Percentiles rank a stretch among this genome's conserved stretches.
phyloP scores from a whole-genome alignment of 2,113 vertebrate species.

The Phoenicopterus ruber region DNA sequence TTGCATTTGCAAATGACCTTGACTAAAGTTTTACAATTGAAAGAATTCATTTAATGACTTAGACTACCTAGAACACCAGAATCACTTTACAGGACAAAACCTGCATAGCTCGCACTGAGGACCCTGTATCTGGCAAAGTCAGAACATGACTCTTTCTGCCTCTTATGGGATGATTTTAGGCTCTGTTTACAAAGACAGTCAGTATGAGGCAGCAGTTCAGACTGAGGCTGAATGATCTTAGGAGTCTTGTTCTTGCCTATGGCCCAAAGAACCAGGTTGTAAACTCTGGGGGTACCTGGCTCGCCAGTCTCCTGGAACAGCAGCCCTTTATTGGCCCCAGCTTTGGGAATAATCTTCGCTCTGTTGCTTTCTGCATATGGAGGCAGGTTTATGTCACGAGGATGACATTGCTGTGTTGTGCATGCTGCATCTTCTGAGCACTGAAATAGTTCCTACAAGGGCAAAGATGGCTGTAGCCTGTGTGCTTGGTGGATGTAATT shows the following conservation, averaged over 20 bases:
- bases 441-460: neutral
- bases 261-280: neutral
- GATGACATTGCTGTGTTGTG: neutral
- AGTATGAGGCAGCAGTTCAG: neutral
- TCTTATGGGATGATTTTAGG: constrained; percentile 4
- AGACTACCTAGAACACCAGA: constrained; percentile 35
- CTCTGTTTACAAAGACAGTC: constrained; percentile 21
- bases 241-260: neutral
- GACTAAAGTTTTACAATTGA: constrained; percentile 57
- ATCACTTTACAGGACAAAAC: constrained; percentile 52
- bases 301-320: neutral
- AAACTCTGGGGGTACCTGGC: neutral
- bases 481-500: neutral
- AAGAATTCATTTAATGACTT: constrained; percentile 54
- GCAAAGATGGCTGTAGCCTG: neutral
- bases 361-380: neutral
- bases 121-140: neutral
- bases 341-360: neutral
- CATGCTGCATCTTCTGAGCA: neutral
- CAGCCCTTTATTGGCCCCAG: neutral
- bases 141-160: neutral
- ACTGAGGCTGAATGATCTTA: neutral
- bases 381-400: neutral
- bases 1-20: constrained; percentile 66
- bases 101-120: constrained; percentile 11